Base-by-base conservation (phyloP, 2,888 invertebrate genomes). In the Helleia helle region DNA sequence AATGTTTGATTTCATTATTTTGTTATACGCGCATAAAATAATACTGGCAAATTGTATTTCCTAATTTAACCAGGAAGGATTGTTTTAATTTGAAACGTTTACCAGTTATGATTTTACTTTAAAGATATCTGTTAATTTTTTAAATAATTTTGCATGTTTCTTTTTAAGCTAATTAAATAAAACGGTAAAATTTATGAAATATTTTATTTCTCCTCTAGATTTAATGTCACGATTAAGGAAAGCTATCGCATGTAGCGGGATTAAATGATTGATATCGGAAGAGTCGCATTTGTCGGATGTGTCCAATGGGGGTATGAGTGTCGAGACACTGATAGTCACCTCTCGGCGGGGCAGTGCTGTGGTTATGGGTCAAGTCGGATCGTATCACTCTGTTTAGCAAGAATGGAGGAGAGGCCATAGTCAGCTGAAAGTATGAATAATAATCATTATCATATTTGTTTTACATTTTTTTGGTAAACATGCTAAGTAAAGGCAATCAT, bases 281-380 rank as follows among this genome's bases (percentile, higher is more conserved):
- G 8, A 67, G 59, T 47, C 72, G 61, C 64, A 84, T 57, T 38
- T 68, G 54, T 9, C 83, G 69, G 26, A 84, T 81, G 48, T 83
- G 83, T 1, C 63, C 69, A 13, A 84, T 83, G 2, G 84, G 83
- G 1, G 83, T 81, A 53, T 84, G 81, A 0, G 76, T 76, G 51
- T 84, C 84, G 18, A 84, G 61, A 38, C 73, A 83, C 43, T 83
- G 80, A 51, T 83, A 81, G 47, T 72, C 62, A 1, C 83, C 84
- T 15, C 60, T 66, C 0, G 83, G 81, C 1, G 83, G 83, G 3
- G 81, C 83, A 4, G 81, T 71, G 18, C 80, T 69, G 42, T 76
- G 66, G 53, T 77, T 84, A 42, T 83, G 81, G 3, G 84, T 83
- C 47, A 80, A 54, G 43, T 81, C 74, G 1, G 84, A 84, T 4